Conservation (phyloP, 2,888 invertebrate genomes). For the Andrena haemorrhoa region DNA sequence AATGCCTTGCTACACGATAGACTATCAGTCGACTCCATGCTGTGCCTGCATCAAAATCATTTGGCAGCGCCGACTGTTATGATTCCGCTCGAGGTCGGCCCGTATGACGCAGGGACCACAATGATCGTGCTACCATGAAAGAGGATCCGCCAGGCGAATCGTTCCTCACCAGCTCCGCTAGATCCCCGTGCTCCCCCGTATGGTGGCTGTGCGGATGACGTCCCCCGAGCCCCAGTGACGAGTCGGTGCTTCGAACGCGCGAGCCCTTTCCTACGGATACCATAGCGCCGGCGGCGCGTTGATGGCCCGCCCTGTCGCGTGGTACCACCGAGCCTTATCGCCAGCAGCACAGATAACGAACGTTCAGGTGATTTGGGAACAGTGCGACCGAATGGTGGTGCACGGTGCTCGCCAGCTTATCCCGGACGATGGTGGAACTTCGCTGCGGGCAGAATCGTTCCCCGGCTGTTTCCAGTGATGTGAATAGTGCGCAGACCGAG, state of each 20-base stretch:
- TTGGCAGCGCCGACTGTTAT: conserved; percentile 61
- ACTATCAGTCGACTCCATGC: conserved; percentile 82
- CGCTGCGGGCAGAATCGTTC: not conserved
- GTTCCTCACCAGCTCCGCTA: not conserved
- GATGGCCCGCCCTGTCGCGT: not conserved
- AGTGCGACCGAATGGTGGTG: conserved; percentile 5
- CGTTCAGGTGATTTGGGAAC: not conserved
- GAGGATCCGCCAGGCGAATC: conserved; percentile 10
- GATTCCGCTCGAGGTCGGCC: conserved; percentile 55
- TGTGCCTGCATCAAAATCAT: conserved; percentile 78
- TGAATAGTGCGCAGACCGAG: conserved; percentile 49
- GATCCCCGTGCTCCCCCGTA: conserved; percentile 16
- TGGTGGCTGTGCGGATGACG: not conserved
- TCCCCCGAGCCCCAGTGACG: not conserved
- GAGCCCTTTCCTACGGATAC: not conserved
- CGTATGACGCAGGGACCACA: conserved; percentile 28
- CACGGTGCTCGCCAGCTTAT: not conserved
- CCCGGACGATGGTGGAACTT: not conserved
- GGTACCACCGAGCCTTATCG: not conserved
- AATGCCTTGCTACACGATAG: conserved; percentile 81
- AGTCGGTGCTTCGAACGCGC: conserved; percentile 6
- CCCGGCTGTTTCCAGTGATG: conserved; percentile 19
- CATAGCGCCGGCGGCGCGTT: not conserved
- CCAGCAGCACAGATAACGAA: too few species aligned
- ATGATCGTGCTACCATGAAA: conserved; percentile 50